Evolutionary conservation across 2,888 invertebrate genomes (phyloP), one percentile per base, ranked within the genome.

Genomic region (Saturnia pavonia): DNA sequence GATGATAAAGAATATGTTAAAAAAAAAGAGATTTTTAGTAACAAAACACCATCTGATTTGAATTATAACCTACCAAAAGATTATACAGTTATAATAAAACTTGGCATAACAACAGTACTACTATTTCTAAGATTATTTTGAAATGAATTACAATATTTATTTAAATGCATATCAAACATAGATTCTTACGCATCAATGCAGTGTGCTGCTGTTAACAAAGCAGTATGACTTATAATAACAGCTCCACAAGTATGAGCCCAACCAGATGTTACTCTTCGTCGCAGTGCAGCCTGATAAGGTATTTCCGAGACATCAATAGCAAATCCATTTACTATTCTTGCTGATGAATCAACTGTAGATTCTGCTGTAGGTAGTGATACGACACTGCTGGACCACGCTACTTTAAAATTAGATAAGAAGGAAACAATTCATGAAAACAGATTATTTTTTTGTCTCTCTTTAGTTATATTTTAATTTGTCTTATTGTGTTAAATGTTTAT

Each of bases 281-380:
- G 82, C 65, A 93, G 72, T 22, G 89, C 79, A 1, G 90, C 92
- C 75, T 92, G 92, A 77, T 94, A 94, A 8, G 94, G 93, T 16
- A 92, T 80, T 63, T 88, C 85, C 3, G 78, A 83, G 70, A 94
- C 92, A 75, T 90, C 86, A 43, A 91, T 88, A 76, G 85, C 85
- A 75, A 82, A 86, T 16, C 94, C 94, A 76, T 94, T 94, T 1
- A 94, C 92, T 74, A 94, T 89, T 43, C 92, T 84, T 12, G 83
- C 81, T 69, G 83, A 72, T 54, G 76, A 71, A 25, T 79, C 78
- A 22, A 71, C 48, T 48, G 72, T 27, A 19, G 67, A 51, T 68
- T 81, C 76, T 48, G 72, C 42, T 63, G 78, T 60, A 19, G 85
- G 81, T 22, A 75, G 72, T 74, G 83, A 73, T 71, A 74, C 11